A percentile compares a stretch with the other conserved stretches of the same genome.
Conservation (phyloP, 2,888 invertebrate genomes). For the Oxystoma pomonae region DNA sequence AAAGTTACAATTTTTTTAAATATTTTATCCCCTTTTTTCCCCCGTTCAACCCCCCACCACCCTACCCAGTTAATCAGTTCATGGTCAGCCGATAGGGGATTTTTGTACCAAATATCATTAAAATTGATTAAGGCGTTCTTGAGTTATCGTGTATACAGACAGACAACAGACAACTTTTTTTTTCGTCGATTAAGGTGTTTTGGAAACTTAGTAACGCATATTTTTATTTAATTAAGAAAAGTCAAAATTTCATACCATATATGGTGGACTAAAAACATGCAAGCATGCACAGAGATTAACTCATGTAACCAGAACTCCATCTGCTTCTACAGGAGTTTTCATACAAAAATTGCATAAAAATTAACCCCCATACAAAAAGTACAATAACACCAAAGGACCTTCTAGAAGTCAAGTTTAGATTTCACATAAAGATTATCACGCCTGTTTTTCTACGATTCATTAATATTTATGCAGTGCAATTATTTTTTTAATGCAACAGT, state of each 20-base stretch:
- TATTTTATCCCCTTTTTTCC: too few relatives aligned
- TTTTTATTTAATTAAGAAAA: too few relatives aligned
- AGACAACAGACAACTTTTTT: background rate
- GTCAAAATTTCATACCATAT: too few relatives aligned
- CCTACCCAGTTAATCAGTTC: too few relatives aligned
- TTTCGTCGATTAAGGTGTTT: background rate
- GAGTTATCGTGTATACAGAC: background rate
- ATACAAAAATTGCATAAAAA: background rate
- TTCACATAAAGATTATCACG: constrained; percentile 22
- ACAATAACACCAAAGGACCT: background rate
- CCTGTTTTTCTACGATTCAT: constrained; percentile 24
- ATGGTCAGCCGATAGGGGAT: background rate
- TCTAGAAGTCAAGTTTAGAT: constrained; percentile 9
- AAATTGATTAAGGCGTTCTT: background rate
- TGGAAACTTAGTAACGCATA: background rate
- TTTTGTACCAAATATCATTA: background rate
- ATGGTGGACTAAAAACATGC: too few relatives aligned
- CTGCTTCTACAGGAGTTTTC: too few relatives aligned
- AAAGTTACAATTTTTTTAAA: too few relatives aligned
- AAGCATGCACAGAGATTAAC: too few relatives aligned
- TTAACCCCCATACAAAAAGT: background rate
- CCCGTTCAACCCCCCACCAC: too few relatives aligned
- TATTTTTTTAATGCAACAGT: constrained; percentile 19
- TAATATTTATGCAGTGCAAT: constrained; percentile 27
- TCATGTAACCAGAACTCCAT: too few relatives aligned